Evolutionary conservation across 2,797 vertebrate species (phyloP), one percentile per base, ranked within the genome.

Genomic region (Myotis findleyi): DNA sequence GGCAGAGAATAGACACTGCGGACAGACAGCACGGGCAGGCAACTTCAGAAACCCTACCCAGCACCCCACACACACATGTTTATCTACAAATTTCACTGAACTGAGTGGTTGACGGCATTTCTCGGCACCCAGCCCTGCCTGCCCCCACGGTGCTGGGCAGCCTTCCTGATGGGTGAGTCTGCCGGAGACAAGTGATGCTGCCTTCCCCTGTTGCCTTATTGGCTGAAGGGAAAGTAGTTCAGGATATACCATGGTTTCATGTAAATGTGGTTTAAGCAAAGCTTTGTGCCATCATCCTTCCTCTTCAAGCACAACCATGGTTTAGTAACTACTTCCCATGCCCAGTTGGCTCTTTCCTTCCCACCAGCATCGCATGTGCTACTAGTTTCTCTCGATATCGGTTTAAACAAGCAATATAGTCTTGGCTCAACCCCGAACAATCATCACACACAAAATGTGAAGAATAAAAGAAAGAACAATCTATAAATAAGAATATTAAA

Each of bases 111-210:
- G 51, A 53, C 3, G 25, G 20, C 17, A 17, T 51, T 14, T 49
- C 14, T 59, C 4, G 6, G 0, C 0, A 0, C 6, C 5, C 41
- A 18, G 0, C 25, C 5, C 6, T 25, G 25, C 14, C 30, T 0
- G 0, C 44, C 30, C 23, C 4, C 21, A 30, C 0, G 13, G 1
- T 8, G 66, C 0, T 38, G 71, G 12, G 2, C 51, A 0, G 25
- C 12, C 38, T 86, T 73, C 30, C 76, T 38, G 7, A 7, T 0
- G 10, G 5, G 8, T 17, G 7, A 55, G 2, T 88, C 85, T 75
- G 62, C 91, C 8, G 2, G 95, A 92, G 25, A 96, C 93, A 95
- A 84, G 6, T 83, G 95, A 95, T 17, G 36, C 53, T 38, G 27
- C 20, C 33, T 90, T 49, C n/a, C 1, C 68, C 2, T 11, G 69